A percentile compares a stretch with the other conserved stretches of the same genome.
Conservation (phyloP, 2,888 invertebrate species). For the Podabrus alpinus region DNA sequence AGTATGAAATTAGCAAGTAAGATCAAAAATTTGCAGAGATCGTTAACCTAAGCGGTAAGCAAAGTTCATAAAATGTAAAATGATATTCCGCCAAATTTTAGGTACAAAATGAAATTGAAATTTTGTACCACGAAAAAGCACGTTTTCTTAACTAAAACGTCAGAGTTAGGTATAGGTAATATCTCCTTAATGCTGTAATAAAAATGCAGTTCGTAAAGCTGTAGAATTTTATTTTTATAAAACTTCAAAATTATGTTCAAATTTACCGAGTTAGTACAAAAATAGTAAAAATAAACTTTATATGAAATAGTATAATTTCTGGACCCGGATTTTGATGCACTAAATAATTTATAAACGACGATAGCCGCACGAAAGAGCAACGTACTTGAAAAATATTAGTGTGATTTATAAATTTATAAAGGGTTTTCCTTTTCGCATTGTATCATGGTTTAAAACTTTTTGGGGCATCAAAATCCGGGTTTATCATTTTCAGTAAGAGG, state of each 20-base stretch:
- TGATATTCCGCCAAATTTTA: background rate
- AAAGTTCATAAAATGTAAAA: background rate
- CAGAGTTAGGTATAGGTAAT: background rate
- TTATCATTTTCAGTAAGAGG: background rate
- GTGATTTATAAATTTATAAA: background rate
- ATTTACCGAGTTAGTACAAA: background rate
- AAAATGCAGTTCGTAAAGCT: background rate
- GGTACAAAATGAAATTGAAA: background rate
- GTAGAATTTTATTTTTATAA: background rate
- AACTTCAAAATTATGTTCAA: background rate
- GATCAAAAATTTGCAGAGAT: background rate
- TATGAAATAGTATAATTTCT: background rate
- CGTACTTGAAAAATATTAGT: background rate
- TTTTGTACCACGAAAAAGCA: background rate
- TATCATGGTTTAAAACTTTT: background rate
- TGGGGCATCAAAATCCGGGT: background rate
- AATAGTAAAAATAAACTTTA: background rate
- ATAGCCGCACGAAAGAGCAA: background rate
- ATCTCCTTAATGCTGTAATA: background rate
- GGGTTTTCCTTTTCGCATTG: background rate
- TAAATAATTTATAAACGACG: background rate
- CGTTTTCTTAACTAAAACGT: background rate
- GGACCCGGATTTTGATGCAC: background rate
- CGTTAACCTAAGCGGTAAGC: background rate
- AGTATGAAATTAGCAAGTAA: background rate